Conservation (phyloP, 2,888 invertebrate species). For the Conomelus anceps region DNA sequence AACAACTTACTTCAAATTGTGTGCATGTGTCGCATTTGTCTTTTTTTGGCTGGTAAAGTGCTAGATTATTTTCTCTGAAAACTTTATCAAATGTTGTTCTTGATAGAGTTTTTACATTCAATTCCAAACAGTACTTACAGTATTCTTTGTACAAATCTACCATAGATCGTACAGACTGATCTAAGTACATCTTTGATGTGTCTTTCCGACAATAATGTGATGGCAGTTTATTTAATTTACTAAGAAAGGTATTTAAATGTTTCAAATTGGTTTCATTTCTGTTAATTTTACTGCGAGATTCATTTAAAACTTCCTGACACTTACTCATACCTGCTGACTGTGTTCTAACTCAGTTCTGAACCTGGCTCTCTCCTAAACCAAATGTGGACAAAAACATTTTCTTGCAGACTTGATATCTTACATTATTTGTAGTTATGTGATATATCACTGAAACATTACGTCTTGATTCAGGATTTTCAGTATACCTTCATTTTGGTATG, state of each 20-base stretch:
- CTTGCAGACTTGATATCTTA: conserved; percentile 1
- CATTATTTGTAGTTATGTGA: neutral
- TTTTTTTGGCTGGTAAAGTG: conserved; percentile 6
- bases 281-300: neutral
- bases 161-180: conserved; percentile 7
- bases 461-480: neutral
- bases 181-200: conserved; percentile 16
- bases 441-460: conserved; percentile 5
- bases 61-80: neutral
- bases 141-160: conserved; percentile 15
- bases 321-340: neutral
- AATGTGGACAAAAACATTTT: conserved; percentile 7
- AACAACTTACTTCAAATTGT: neutral
- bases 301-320: neutral
- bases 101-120: conserved; percentile 4
- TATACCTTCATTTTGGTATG: neutral
- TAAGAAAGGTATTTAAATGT: conserved; percentile 8
- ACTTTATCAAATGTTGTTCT: conserved; percentile 2
- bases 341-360: conserved; percentile 4
- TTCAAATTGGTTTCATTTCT: neutral
- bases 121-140: neutral
- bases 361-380: neutral
- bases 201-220: conserved; percentile 15
- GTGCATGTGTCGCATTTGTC: conserved; percentile 8
- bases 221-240: conserved; percentile 12